A percentile compares a stretch with the other conserved stretches of the same genome.
Conservation (phyloP, 2,888 invertebrate genomes). For the Caenorhabditis wallacei region DNA sequence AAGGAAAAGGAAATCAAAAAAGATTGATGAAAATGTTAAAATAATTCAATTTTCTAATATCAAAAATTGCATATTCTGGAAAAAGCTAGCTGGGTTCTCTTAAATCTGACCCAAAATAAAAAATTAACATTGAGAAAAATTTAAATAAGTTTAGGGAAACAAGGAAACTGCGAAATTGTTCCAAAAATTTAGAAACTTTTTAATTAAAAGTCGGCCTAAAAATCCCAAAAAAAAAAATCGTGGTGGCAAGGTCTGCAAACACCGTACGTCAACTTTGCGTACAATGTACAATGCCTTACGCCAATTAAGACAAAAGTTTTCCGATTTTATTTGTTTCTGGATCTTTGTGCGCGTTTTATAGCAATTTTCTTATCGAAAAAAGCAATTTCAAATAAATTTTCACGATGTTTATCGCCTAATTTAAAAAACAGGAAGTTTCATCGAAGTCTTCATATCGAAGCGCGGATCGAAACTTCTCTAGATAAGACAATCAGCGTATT, state of each 20-base stretch:
- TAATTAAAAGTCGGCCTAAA: neutral
- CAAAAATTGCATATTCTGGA: too few species aligned
- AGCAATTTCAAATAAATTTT: neutral
- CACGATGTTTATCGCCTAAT: neutral
- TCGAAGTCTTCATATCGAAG: neutral
- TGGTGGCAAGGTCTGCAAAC: conserved; percentile 39
- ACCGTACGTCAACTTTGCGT: conserved; percentile 3
- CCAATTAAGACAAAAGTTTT: conserved; percentile 3
- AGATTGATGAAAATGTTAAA: too few species aligned
- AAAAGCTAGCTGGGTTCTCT: too few species aligned
- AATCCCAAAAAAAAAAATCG: neutral
- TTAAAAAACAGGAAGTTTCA: neutral
- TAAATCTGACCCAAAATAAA: too few species aligned
- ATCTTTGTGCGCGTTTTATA: neutral
- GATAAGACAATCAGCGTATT: neutral
- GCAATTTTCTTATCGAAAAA: neutral
- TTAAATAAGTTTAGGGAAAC: too few species aligned
- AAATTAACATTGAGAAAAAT: too few species aligned
- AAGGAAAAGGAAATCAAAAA: too few species aligned
- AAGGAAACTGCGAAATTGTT: too few species aligned
- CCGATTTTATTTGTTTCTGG: too few species aligned
- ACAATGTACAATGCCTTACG: conserved; percentile 13
- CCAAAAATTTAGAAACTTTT: neutral
- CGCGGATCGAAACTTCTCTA: neutral
- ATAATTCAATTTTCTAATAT: too few species aligned